These are phyloP conservation scores for Thymelicus acteon DNA, from an alignment of 2,888 invertebrate genomes.

Conservation along the genomic window DNA sequence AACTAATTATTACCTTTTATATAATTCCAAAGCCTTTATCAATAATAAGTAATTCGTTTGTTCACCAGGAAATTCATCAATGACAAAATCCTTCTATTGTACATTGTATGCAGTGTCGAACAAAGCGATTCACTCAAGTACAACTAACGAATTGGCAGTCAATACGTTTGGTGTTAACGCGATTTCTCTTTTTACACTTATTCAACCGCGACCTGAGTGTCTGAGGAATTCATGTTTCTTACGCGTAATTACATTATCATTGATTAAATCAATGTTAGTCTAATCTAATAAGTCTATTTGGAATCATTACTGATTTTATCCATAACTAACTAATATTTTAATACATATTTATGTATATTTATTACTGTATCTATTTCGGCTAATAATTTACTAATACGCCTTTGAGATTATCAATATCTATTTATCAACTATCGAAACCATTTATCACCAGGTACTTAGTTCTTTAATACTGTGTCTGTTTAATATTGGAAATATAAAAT, in stretches of 20 bases:
- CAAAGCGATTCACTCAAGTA: constrained; percentile 13
- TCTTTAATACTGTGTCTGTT: too few species aligned
- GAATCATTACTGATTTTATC: too few species aligned
- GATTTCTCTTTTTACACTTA: constrained; percentile 31
- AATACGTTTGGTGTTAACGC: constrained; percentile 26
- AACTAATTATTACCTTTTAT: background rate
- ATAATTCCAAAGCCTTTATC: constrained; percentile 28
- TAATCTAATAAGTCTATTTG: too few species aligned
- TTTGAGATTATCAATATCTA: too few species aligned
- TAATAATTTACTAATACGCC: too few species aligned
- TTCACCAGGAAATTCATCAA: constrained; percentile 3
- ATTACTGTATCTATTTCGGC: too few species aligned
- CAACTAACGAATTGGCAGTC: constrained; percentile 28
- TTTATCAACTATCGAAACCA: too few species aligned
- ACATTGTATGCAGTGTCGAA: background rate
- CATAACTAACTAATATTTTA: too few species aligned
- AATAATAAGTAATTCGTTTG: constrained; percentile 15
- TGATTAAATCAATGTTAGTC: background rate
- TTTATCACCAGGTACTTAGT: too few species aligned
- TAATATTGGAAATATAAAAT: too few species aligned
- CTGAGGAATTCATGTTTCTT: constrained; percentile 23
- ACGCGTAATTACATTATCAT: constrained; percentile 8
- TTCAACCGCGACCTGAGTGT: constrained; percentile 26
- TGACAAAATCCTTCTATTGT: constrained; percentile 6
- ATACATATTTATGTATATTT: too few species aligned